phyloP scores from a whole-genome alignment of 2,888 invertebrate genomes.

The Phortica magna region DNA sequence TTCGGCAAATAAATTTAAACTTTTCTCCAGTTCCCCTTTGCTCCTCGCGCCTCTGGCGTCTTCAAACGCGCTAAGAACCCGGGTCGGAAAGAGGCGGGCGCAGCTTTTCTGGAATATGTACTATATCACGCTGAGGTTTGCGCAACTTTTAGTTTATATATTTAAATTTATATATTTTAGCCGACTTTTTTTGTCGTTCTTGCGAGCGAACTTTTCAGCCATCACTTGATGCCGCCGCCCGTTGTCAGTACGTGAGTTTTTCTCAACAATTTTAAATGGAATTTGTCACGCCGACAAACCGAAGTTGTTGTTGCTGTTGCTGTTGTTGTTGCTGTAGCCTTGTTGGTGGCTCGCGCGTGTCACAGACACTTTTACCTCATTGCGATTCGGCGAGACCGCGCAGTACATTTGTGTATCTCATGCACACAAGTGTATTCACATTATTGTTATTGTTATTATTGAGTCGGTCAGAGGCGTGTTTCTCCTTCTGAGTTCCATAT shows the following conservation, averaged over 20 bases:
- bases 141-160: constrained; percentile 71
- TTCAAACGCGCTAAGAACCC: not conserved
- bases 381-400: not conserved
- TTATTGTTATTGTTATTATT: too few species aligned
- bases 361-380: constrained; percentile 9
- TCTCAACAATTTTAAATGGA: constrained; percentile 71
- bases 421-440: too few species aligned
- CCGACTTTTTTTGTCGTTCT: constrained; percentile 28
- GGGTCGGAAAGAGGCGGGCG: constrained; percentile 41
- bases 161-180: constrained; percentile 41
- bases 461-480: too few species aligned
- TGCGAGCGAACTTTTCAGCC: not conserved
- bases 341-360: constrained; percentile 5
- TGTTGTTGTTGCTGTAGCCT: constrained; percentile 23
- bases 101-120: constrained; percentile 57
- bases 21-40: constrained; percentile 14
- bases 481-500: too few species aligned
- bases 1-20: not conserved
- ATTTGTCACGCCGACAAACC: constrained; percentile 71
- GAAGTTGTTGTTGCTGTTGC: constrained; percentile 19
- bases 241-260: constrained; percentile 59
- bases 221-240: constrained; percentile 1
- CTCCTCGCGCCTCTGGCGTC: not conserved
- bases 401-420: too few species aligned
- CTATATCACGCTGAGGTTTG: constrained; percentile 70